These are phyloP conservation scores for Tenthredo mesomela DNA, from an alignment of 2,888 invertebrate species.

Conservation along the genomic window DNA sequence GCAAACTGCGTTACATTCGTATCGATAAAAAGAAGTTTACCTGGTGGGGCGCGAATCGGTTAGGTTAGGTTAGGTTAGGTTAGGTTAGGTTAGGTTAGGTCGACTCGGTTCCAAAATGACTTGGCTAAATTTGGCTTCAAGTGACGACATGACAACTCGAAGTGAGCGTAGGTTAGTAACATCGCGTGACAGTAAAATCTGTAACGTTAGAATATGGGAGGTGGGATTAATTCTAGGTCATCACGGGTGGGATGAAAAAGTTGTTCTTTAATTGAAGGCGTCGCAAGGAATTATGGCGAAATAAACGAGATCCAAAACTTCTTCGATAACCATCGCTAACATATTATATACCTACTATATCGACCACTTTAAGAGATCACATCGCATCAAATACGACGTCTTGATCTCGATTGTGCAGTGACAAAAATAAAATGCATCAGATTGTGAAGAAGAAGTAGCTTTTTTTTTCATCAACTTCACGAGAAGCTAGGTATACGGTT, in stretches of 20 bases:
- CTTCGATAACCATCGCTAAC: not conserved
- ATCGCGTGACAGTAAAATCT: not conserved
- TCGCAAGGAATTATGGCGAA: not conserved
- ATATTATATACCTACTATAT: no score
- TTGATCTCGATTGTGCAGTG: not conserved
- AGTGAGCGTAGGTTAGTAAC: slow-evolving; percentile 38
- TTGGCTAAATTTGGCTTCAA: not conserved
- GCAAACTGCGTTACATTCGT: not conserved
- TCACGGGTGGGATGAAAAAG: slow-evolving; percentile 9
- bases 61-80: no score
- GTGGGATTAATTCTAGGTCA: slow-evolving; percentile 13
- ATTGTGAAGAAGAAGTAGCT: not conserved
- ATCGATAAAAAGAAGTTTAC: not conserved
- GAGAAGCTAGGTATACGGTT: no score
- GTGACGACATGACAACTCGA: not conserved
- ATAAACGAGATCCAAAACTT: not conserved
- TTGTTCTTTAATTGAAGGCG: not conserved
- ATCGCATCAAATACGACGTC: not conserved
- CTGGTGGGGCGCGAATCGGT: not conserved
- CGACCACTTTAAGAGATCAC: not conserved
- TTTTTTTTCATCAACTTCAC: not conserved
- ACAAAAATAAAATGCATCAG: not conserved
- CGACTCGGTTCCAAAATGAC: not conserved
- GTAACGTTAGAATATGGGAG: not conserved
- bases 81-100: no score